Conservation (phyloP, 1,140 invertebrate species). For the Bombus superbus region DNA sequence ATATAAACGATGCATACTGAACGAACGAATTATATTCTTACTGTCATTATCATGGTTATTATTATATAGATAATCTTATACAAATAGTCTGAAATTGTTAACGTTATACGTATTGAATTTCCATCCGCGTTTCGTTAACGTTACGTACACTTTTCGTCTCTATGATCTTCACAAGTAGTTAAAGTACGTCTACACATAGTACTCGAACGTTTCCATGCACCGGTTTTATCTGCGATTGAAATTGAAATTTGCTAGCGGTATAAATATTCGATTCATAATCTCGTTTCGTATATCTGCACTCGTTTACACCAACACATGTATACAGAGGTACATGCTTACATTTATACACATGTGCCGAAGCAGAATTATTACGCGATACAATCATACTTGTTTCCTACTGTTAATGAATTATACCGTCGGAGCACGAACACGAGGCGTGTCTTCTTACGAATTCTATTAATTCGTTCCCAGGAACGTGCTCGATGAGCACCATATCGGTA, state of each 20-base stretch:
- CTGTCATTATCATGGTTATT: background rate
- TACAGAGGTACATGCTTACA: background rate
- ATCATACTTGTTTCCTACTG: slow-evolving; percentile 5
- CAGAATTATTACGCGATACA: slow-evolving; percentile 9
- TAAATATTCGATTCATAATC: slow-evolving; percentile 5
- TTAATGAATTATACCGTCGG: slow-evolving; percentile 12
- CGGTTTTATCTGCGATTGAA: slow-evolving; percentile 33
- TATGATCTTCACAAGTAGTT: slow-evolving; percentile 55
- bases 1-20: slow-evolving; percentile 30
- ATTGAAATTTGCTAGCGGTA: slow-evolving; percentile 45
- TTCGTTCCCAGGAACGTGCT: slow-evolving; percentile 17
- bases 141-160: slow-evolving; percentile 60
- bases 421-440: slow-evolving; percentile 18
- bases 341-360: background rate
- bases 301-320: background rate
- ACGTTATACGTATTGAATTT: slow-evolving; percentile 63
- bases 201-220: slow-evolving; percentile 28
- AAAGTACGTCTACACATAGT: slow-evolving; percentile 42
- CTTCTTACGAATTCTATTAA: background rate
- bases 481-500: slow-evolving; percentile 37
- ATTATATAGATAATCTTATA: slow-evolving; percentile 30
- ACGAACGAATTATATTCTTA: slow-evolving; percentile 40
- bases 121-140: slow-evolving; percentile 69
- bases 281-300: slow-evolving; percentile 7
- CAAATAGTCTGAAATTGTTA: slow-evolving; percentile 40